These are phyloP conservation scores for Hecatera dysodea DNA, from an alignment of 2,888 invertebrate genomes.

Conservation along the genomic window DNA sequence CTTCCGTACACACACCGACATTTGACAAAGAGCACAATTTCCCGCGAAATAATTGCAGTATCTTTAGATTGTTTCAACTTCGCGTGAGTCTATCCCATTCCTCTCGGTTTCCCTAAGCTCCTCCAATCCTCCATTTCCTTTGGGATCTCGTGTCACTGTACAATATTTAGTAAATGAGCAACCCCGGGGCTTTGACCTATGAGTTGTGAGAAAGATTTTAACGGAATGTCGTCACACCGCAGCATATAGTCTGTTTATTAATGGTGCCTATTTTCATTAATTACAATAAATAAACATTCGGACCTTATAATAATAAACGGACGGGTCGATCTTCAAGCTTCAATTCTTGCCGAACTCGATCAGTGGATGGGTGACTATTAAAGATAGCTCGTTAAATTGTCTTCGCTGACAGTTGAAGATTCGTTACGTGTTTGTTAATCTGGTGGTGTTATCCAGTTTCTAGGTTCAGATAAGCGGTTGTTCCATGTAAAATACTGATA, in stretches of 20 bases:
- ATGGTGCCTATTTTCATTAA: too few relatives aligned
- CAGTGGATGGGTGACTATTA: too few relatives aligned
- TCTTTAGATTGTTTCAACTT: constrained; percentile 4
- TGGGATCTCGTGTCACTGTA: constrained; percentile 36
- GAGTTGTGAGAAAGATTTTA: constrained; percentile 30
- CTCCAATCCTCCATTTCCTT: constrained; percentile 53
- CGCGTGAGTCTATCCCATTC: constrained; percentile 51
- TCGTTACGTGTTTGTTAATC: too few relatives aligned
- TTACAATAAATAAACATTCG: too few relatives aligned
- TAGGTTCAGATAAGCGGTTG: too few relatives aligned
- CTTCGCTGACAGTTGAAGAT: too few relatives aligned
- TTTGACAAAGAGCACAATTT: background rate
- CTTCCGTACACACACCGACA: background rate
- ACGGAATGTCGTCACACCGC: constrained; percentile 26
- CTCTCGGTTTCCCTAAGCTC: constrained; percentile 7
- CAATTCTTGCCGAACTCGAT: too few relatives aligned
- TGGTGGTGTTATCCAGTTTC: too few relatives aligned
- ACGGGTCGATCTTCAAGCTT: too few relatives aligned
- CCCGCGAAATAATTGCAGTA: background rate
- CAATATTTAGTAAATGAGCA: constrained; percentile 37
- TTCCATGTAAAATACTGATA: too few relatives aligned
- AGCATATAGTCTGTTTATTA: background rate
- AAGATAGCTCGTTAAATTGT: too few relatives aligned
- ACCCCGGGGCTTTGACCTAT: constrained; percentile 34
- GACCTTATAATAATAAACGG: too few relatives aligned